Conservation (phyloP, 2,113 vertebrate species). For the Butorides virescens region DNA sequence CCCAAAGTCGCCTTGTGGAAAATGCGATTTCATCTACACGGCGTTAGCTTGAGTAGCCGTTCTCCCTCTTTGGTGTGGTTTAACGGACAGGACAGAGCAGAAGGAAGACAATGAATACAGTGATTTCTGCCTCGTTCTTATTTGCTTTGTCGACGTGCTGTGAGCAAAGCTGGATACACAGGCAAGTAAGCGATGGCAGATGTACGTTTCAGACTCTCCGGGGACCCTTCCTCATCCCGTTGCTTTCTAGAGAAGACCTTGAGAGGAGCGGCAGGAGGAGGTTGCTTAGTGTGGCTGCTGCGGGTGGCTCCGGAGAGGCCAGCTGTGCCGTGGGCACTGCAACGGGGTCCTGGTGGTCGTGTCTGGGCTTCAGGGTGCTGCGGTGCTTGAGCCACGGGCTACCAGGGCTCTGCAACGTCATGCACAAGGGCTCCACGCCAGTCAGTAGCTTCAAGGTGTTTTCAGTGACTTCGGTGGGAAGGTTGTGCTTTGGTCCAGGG, state of each 20-base stretch:
- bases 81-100: background rate
- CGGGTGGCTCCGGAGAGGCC: background rate
- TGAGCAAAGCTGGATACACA: background rate
- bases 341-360: fast-evolving
- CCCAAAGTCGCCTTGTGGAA: background rate
- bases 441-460: background rate
- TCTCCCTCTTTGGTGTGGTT: background rate
- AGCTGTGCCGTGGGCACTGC: background rate
- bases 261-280: background rate
- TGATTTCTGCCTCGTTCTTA: background rate
- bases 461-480: background rate
- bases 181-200: background rate
- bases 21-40: fast-evolving
- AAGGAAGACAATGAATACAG: background rate
- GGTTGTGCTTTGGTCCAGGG: background rate
- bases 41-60: background rate
- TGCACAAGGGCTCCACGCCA: background rate
- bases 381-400: background rate
- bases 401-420: fast-evolving
- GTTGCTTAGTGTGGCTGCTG: background rate
- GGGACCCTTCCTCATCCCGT: background rate
- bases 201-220: background rate
- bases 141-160: background rate
- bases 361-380: background rate
- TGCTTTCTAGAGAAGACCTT: background rate